phyloP scores from a whole-genome alignment of 2,888 invertebrate species.

The Harpalus rufipes region DNA sequence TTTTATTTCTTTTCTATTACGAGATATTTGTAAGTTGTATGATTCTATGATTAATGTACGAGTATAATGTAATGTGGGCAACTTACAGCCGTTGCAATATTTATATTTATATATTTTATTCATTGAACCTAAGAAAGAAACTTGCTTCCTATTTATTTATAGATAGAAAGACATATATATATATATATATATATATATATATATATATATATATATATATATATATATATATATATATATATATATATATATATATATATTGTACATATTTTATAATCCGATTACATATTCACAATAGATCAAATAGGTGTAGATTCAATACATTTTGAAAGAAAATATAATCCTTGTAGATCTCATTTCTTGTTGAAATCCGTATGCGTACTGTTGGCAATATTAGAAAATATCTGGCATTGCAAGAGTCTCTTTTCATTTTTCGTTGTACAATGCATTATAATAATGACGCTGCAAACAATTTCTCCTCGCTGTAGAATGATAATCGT shows the following conservation, averaged over 20 bases:
- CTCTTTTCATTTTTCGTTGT: slow-evolving; percentile 8
- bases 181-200: not conserved
- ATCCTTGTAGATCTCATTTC: not conserved
- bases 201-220: not conserved
- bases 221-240: too few relatives aligned
- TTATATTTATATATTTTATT: too few relatives aligned
- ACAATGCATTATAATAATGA: slow-evolving; percentile 43
- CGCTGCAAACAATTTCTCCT: slow-evolving; percentile 44
- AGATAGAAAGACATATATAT: not conserved
- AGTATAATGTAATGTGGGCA: too few relatives aligned
- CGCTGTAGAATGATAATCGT: slow-evolving; percentile 44
- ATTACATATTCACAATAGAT: not conserved
- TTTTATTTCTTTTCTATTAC: too few relatives aligned
- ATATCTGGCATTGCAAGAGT: not conserved
- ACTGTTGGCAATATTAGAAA: not conserved
- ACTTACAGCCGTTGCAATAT: too few relatives aligned
- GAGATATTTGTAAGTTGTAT: too few relatives aligned
- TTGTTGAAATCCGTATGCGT: not conserved
- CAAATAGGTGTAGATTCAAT: not conserved
- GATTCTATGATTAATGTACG: too few relatives aligned
- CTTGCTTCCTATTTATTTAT: too few relatives aligned
- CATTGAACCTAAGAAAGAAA: too few relatives aligned
- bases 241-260: not conserved
- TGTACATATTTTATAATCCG: not conserved
- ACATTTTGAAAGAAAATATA: not conserved